Percentiles rank a stretch among this genome's conserved stretches.
Conservation (phyloP, 2,888 invertebrate genomes). For the Chalcis sispes region DNA sequence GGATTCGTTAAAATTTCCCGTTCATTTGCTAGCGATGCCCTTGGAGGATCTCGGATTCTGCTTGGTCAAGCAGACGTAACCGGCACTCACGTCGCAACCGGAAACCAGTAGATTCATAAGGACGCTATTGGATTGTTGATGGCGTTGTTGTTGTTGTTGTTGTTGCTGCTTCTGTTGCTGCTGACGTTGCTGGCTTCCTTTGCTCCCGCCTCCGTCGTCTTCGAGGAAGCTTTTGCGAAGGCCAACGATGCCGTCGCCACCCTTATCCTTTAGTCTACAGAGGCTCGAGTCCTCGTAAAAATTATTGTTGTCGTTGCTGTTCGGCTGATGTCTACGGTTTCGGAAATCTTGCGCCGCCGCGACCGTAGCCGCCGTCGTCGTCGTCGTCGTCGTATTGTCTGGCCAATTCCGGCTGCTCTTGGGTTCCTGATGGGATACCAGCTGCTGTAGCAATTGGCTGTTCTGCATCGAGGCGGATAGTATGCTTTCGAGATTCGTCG, state of each 20-base stretch:
- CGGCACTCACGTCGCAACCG: conserved; percentile 95
- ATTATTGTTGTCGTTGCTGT: conserved; percentile 6
- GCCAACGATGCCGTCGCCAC: conserved; percentile 4
- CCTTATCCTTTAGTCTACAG: conserved; percentile 25
- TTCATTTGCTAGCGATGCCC: conserved; percentile 71
- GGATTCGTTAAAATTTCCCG: no score
- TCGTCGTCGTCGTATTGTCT: conserved; percentile 20
- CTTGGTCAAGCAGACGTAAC: conserved; percentile 88
- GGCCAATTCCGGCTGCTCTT: conserved; percentile 40
- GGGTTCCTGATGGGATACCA: conserved; percentile 76
- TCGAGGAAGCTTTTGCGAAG: conserved; percentile 17
- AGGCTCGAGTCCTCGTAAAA: conserved; percentile 32
- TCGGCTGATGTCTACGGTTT: conserved; percentile 1
- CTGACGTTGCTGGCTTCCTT: neutral
- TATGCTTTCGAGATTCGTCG: conserved; percentile 56
- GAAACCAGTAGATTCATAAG: conserved; percentile 96
- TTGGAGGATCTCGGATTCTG: conserved; percentile 72
- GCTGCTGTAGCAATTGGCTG: conserved; percentile 79
- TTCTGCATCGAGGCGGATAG: conserved; percentile 56
- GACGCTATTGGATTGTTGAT: conserved; percentile 85
- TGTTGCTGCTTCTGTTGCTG: conserved; percentile 72
- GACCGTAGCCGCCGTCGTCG: conserved; percentile 32
- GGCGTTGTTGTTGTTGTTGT: conserved; percentile 69
- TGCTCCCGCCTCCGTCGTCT: conserved; percentile 46
- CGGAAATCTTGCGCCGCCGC: no score